Base-by-base conservation (phyloP, 2,113 vertebrate genomes). In the Scortum barcoo region DNA sequence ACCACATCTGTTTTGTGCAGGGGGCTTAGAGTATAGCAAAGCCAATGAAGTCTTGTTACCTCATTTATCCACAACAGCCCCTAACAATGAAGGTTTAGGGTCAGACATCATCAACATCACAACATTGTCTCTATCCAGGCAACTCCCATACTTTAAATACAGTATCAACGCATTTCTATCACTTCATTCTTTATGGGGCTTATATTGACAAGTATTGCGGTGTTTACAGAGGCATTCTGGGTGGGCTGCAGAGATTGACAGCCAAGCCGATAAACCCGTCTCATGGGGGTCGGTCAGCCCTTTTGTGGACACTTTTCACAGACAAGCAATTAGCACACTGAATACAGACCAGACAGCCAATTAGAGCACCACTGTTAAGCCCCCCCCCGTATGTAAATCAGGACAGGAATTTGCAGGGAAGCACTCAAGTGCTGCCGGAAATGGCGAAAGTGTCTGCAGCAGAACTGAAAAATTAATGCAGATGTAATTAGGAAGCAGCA, bases 311-410 rank as follows among this genome's bases (percentile, higher is more conserved):
- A 91, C 75, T 85, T 85, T 78, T 80, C 19, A 60, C 58, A 87
- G 76, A 88, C 78, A 84, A 86, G 83, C 77, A 86, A 89, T 93
- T 90, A 90, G 72, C 81, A 81, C 61, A 53, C 24, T 71, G 86
- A 88, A 92, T 83, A 72, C 63, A 84, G 60, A 79, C 86, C 84
- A 88, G 87, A 66, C 82, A 84, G 66, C 85, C 89, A 92, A 88
- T 93, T 92, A 93, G 68, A 62, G 69, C 67, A 54, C 58, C 69
- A 22, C 42, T 53, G 81, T 87, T 85, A 79, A 89, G 48, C 26
- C 66, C 69, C 66, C 69, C 33, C 58, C 51, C 42, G 24, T 89
- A 85, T 93, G 88, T 61, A 89, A 88, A 91, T 83, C 22, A 84
- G 83, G 28, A 12, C 12, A 33, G 68, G 76, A 84, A 81, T 74